Conservation (phyloP, 2,113 vertebrate genomes). For the Xyliphius kryptos region DNA sequence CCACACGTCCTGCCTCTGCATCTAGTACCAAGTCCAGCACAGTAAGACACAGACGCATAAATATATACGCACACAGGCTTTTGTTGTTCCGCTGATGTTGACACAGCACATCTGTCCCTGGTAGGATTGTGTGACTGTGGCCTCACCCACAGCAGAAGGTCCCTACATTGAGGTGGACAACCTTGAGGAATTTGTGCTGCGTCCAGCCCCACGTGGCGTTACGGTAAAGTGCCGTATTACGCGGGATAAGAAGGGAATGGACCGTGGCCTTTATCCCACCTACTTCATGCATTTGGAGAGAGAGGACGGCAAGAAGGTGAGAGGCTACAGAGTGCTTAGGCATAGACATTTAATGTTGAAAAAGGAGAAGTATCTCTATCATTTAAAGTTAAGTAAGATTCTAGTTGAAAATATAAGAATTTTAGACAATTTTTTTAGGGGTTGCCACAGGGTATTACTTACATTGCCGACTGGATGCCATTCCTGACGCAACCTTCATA, state of each 20-base stretch:
- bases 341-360: too few relatives aligned
- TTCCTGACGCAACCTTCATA: too few relatives aligned
- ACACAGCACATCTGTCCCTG: neutral
- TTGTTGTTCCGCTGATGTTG: neutral
- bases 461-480: too few relatives aligned
- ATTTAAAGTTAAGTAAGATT: too few relatives aligned
- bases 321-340: too few relatives aligned
- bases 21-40: conserved; percentile 69
- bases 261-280: conserved; percentile 88
- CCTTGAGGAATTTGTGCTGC: conserved; percentile 80
- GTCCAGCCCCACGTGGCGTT: conserved; percentile 78
- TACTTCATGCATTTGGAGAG: conserved; percentile 96
- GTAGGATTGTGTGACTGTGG: conserved; percentile 68
- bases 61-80: neutral
- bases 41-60: too few relatives aligned
- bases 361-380: too few relatives aligned
- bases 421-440: too few relatives aligned
- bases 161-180: conserved; percentile 73
- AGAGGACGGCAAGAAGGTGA: too few relatives aligned
- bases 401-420: too few relatives aligned
- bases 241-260: conserved; percentile 94
- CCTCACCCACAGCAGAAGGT: conserved; percentile 61
- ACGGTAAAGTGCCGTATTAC: conserved; percentile 85
- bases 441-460: too few relatives aligned
- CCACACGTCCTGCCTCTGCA: conserved; percentile 71